These are phyloP conservation scores for Cryptophagus acutangulus DNA, from an alignment of 2,888 invertebrate genomes.

Conservation along the genomic window DNA sequence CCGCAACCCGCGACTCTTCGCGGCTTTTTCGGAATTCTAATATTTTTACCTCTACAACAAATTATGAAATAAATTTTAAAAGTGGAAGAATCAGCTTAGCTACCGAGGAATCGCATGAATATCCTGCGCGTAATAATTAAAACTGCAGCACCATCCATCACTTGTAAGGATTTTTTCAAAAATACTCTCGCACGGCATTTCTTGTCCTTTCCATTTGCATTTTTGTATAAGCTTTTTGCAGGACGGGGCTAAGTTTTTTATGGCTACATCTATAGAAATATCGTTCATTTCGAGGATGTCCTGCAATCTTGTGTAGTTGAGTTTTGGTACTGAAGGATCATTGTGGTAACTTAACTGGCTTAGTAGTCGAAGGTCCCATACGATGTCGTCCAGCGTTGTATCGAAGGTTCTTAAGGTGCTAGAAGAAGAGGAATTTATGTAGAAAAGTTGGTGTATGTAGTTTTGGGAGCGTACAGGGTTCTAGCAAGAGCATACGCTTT, in stretches of 20 bases:
- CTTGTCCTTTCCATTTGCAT: constrained; percentile 41
- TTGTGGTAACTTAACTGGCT: constrained; percentile 18
- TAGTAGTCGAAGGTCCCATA: constrained; percentile 16
- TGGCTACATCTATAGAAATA: constrained; percentile 16
- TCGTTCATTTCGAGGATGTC: constrained; percentile 27
- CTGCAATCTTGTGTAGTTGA: too few species aligned
- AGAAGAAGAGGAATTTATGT: constrained; percentile 8
- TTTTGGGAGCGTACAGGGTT: constrained; percentile 50
- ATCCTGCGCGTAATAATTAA: constrained; percentile 55
- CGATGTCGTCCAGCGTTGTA: constrained; percentile 11
- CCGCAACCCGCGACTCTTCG: constrained; percentile 64
- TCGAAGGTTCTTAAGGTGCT: constrained; percentile 7
- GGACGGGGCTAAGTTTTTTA: constrained; percentile 25
- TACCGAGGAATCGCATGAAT: constrained; percentile 35
- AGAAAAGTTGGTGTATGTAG: constrained; percentile 6
- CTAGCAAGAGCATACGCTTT: constrained; percentile 48
- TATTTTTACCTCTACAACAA: constrained; percentile 13
- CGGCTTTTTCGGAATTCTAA: constrained; percentile 47
- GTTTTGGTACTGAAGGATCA: constrained; percentile 13
- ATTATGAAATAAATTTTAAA: too few species aligned
- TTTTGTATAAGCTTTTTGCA: constrained; percentile 33
- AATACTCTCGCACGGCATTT: constrained; percentile 33
- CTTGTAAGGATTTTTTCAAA: constrained; percentile 36
- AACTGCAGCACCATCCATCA: constrained; percentile 57
- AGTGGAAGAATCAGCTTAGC: too few species aligned